Base-by-base conservation (phyloP, 1,140 invertebrate genomes). In the Tetragnatha versicolor region DNA sequence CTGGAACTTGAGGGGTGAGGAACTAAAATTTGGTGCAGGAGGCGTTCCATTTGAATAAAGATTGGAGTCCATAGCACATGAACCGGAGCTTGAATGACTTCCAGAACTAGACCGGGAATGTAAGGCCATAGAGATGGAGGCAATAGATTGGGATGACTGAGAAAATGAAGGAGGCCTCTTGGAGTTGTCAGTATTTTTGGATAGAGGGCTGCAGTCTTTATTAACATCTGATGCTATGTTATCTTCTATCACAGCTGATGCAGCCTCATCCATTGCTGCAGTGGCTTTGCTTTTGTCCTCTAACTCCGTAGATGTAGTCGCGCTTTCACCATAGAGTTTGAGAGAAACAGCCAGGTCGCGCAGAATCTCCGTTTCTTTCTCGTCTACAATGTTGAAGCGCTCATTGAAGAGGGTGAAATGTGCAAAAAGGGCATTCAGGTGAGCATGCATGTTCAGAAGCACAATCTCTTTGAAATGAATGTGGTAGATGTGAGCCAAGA, bases 401-500 rank as follows among this genome's bases (percentile, higher is more conserved):
- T 89, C 93, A 90, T 91, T 95, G 88, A 94, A 91, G 60, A 89
- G 92, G 82, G 94, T 96, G 85, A 98, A 91, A 89, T 98, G 96
- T 86, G 93, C 93, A 89, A 98, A 98, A 76, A 98, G 93, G 87
- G 94, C 93, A 89, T 97, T 97, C 85, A 97, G 91, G 88, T 98
- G 95, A 84, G 94, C 91, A 88, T 98, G 95, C 83, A 98, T 90
- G 83, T 93, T 92, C 85, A 98, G 90, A 82, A 95, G 89, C 83
- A 94, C 92, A 83, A 98, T 91, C 88, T 98, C 94, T 88, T 93
- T 91, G 89, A 98, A 98, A 91, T 99, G 97, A 87, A 93, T 93
- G 87, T 97, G 95, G 89, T 98, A 98, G 85, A 98, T 90, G 89
- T 99, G 97, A 85, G 96, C 95, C 89, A 98, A 90, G 84, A 98